phyloP scores from a whole-genome alignment of 2,888 invertebrate species.

The Seira musarum region DNA sequence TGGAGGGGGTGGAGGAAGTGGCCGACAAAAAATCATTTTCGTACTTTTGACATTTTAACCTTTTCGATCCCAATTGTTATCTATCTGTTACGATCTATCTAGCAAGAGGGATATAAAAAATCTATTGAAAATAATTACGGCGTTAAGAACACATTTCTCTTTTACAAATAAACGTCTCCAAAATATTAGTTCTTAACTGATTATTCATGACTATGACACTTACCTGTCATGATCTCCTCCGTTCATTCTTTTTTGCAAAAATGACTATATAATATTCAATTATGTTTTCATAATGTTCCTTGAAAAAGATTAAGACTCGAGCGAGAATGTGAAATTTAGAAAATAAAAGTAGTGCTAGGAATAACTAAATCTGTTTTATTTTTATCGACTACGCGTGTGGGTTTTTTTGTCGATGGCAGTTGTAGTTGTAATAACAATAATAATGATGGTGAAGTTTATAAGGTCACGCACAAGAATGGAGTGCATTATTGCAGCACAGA shows the following conservation, averaged over 20 bases:
- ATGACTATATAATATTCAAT: too few relatives aligned
- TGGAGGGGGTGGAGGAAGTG: too few relatives aligned
- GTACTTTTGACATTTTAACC: constrained; percentile 42
- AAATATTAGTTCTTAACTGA: background rate
- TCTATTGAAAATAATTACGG: too few relatives aligned
- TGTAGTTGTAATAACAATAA: too few relatives aligned
- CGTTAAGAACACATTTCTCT: background rate
- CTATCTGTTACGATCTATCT: background rate
- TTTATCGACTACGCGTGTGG: constrained; percentile 29
- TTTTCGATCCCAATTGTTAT: constrained; percentile 24
- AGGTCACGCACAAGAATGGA: constrained; percentile 25
- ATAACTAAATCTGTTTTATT: constrained; percentile 20
- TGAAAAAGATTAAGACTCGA: too few relatives aligned
- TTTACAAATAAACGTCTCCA: background rate
- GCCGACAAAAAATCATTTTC: constrained; percentile 37
- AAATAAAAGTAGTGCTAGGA: background rate
- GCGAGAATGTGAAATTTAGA: background rate
- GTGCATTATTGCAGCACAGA: constrained; percentile 21
- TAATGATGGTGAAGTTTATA: constrained; percentile 31
- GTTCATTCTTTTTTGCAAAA: too few relatives aligned
- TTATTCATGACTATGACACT: too few relatives aligned
- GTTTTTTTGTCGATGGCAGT: background rate
- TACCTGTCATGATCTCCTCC: too few relatives aligned
- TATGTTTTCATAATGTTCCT: too few relatives aligned
- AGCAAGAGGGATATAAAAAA: background rate